These are phyloP conservation scores for Dolichotis patagonum DNA, from an alignment of 2,113 vertebrate genomes.

Conservation along the genomic window DNA sequence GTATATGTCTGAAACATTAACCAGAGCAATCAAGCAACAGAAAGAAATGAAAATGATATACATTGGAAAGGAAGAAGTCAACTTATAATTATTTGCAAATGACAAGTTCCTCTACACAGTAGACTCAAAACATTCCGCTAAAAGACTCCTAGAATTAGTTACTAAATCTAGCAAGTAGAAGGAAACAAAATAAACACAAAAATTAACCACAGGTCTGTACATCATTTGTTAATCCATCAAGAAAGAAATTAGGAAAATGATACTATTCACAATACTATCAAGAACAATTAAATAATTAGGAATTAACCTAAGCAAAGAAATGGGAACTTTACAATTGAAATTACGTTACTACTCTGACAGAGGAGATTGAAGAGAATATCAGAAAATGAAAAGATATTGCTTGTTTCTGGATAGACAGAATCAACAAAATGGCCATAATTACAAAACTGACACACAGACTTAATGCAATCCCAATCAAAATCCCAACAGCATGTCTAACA, in stretches of 20 bases:
- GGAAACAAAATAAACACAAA: background rate
- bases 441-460: background rate
- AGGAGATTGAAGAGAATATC: background rate
- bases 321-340: background rate
- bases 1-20: background rate
- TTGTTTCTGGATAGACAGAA: background rate
- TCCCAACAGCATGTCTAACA: background rate
- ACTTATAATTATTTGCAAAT: background rate
- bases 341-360: background rate
- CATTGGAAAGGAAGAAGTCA: background rate
- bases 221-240: background rate
- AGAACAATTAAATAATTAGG: background rate
- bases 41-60: background rate
- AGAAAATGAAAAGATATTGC: background rate
- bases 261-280: background rate
- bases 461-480: background rate
- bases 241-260: background rate
- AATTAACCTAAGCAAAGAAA: background rate
- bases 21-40: background rate
- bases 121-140: no score
- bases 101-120: background rate
- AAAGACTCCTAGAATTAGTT: background rate
- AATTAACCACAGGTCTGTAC: background rate
- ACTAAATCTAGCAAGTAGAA: background rate
- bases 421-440: background rate